Conservation (phyloP, 2,797 vertebrate genomes). For the Eleutherodactylus coqui region DNA sequence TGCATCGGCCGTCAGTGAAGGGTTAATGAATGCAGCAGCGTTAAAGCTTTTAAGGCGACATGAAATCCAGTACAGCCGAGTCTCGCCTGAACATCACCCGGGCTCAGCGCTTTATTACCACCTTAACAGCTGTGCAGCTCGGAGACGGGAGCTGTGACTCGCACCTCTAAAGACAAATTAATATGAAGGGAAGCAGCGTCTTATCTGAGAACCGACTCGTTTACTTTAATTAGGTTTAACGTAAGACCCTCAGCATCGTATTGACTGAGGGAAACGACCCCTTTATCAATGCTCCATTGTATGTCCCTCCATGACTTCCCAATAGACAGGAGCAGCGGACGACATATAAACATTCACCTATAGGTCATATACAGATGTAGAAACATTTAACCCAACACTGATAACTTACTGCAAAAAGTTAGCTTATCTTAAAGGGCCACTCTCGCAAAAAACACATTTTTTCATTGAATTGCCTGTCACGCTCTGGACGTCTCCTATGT, state of each 20-base stretch:
- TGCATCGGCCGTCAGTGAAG: neutral
- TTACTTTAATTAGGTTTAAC: constrained; percentile 35
- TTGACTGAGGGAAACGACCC: constrained; percentile 2
- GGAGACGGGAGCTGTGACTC: constrained; percentile 19
- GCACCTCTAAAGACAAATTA: constrained; percentile 36
- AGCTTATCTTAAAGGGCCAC: too few relatives aligned
- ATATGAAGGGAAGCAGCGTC: constrained; percentile 35
- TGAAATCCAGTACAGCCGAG: constrained; percentile 30
- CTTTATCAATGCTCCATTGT: neutral
- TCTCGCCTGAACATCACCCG: neutral
- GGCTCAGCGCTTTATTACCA: constrained; percentile 31
- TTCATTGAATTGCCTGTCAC: too few relatives aligned
- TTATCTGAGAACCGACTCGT: constrained; percentile 8
- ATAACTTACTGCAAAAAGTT: too few relatives aligned
- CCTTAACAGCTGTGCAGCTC: constrained; percentile 32
- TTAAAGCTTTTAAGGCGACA: constrained; percentile 21
- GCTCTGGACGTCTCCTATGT: too few relatives aligned
- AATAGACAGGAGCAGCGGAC: too few relatives aligned
- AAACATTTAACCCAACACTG: too few relatives aligned
- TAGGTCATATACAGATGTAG: too few relatives aligned
- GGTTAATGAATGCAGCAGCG: neutral
- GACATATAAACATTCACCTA: too few relatives aligned
- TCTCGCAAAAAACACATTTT: too few relatives aligned
- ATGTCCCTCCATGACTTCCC: neutral
- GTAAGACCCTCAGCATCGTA: neutral